Conservation (phyloP, 1,140 invertebrate genomes). For the Pogonomyrmex californicus region DNA sequence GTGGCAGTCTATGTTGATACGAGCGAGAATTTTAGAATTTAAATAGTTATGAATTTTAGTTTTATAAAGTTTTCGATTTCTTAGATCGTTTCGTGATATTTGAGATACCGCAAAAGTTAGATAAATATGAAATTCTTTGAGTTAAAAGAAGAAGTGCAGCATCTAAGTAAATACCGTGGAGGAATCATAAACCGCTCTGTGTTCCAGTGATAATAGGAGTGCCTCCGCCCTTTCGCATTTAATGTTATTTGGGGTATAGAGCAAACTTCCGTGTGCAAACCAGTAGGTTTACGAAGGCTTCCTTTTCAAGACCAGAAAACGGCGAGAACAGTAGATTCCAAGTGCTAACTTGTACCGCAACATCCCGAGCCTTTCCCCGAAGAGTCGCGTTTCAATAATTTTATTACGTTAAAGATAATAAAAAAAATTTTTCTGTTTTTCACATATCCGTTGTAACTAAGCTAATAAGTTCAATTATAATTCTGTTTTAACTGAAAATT, state of each 20-base stretch:
- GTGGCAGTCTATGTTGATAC: background rate
- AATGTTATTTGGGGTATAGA: constrained; percentile 7
- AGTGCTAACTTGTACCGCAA: constrained; percentile 51
- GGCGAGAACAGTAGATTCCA: constrained; percentile 47
- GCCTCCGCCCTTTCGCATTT: constrained; percentile 33
- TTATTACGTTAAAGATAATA: constrained; percentile 14
- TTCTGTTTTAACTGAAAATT: background rate
- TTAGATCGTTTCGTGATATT: background rate
- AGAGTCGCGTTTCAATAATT: constrained; percentile 7
- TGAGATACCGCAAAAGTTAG: constrained; percentile 1
- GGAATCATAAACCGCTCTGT: constrained; percentile 20
- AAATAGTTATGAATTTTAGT: background rate
- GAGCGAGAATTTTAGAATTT: background rate
- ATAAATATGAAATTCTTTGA: constrained; percentile 28
- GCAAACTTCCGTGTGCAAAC: constrained; percentile 48
- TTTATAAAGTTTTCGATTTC: background rate
- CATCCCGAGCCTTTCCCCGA: background rate
- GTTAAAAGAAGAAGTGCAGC: background rate
- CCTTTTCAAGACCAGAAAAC: constrained; percentile 10
- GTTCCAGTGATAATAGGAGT: constrained; percentile 38
- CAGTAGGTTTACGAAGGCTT: background rate
- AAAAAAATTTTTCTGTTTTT: constrained; percentile 5
- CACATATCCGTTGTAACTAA: background rate
- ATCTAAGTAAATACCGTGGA: constrained; percentile 34
- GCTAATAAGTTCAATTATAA: background rate